Base-by-base conservation (phyloP, 2,797 vertebrate species). In the Nasua narica region DNA sequence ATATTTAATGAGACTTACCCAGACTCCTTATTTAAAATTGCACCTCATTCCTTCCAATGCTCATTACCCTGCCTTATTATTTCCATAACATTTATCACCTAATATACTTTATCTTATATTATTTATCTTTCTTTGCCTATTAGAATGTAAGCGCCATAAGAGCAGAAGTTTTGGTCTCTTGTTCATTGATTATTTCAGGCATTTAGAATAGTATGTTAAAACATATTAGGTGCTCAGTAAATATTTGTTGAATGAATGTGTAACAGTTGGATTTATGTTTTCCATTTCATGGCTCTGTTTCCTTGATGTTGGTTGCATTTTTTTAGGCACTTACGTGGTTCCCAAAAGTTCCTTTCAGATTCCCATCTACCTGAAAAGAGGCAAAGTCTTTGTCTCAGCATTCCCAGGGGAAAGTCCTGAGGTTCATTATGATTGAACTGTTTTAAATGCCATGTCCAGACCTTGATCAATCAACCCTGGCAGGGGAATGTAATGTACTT, bases 311-410 rank as follows among this genome's bases (percentile, higher is more conserved):
- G 40, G 77, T 94, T n/a, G 10, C 65, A 82, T 27, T 91, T 48
- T 94, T 86, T 93, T 74, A 96, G 88, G 43, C 25, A 40, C 50
- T 56, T 87, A 25, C 58, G 18, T 96, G 43, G 32, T 92, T 94
- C 50, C 85, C 35, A 70, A 43, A 8, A 91, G 27, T 95, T 92
- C 56, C 77, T 91, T 96, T 54, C 91, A 94, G 81, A 81, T 92
- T 86, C 35, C 78, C 29, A 91, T 79, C 78, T 95, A 72, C 52
- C 90, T 86, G 18, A 46, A 86, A 96, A 92, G 60, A 88, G 37
- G 46, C 72, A 90, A 85, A 60, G 1, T 92, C 43, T 86, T 86
- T 96, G 69, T 95, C 79, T 62, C 11, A 40, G 23, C 58, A 95
- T 88, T 95, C 83, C 77, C 48, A 88, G 62, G 69, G 81, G 78